Evolutionary conservation across 2,888 invertebrate species (phyloP), one percentile per base, ranked within the genome.

Genomic region (Melangyna quadrimaculata): DNA sequence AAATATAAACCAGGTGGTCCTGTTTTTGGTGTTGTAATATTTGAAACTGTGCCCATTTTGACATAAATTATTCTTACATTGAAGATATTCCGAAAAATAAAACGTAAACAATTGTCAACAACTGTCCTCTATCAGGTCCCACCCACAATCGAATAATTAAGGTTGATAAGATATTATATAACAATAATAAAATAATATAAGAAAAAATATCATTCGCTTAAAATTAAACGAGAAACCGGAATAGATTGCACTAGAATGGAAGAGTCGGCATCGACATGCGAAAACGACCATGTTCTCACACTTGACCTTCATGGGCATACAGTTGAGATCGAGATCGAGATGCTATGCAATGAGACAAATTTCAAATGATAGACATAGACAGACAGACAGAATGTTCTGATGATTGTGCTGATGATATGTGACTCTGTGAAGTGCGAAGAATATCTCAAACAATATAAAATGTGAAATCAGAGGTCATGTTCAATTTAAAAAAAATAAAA

Each of bases 391-490:
- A 27, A 27, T 29, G n/a, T 51, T 51, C 14, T 51, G 22, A 51
- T 48, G 45, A 45, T 45, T 51, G 24, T 51, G 10, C 24, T 27
- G 51, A 51, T 43, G 43, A 43, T 57, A 19, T 57, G n/a, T 24
- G 74, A 65, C 70, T n/a, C n/a, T 70, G 40, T 55, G 74, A 72
- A 67, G 79, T 75, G 71, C 71, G 74, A 79, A 79, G 79, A 84
- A 71, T 74, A 75, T 84, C 71, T 70, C 74, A 37, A 45, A 29
- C 43, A 65, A 45, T 45, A 61, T 45, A 61, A 61, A 67, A 65
- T 84, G 74, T 84, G 71, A 75, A 84, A 84, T 75, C 75, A 80
- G 80, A 84, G 84, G 84, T 84, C 84, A 84, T 59, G 29, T 75
- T 75, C 79, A 84, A 84, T 84, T 84, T 65, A 75, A n/a, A 53